A percentile compares a stretch with the other conserved stretches of the same genome.
These are phyloP conservation scores for Lysandra coridon DNA, from an alignment of 2,888 invertebrate genomes.

Conservation along the genomic window DNA sequence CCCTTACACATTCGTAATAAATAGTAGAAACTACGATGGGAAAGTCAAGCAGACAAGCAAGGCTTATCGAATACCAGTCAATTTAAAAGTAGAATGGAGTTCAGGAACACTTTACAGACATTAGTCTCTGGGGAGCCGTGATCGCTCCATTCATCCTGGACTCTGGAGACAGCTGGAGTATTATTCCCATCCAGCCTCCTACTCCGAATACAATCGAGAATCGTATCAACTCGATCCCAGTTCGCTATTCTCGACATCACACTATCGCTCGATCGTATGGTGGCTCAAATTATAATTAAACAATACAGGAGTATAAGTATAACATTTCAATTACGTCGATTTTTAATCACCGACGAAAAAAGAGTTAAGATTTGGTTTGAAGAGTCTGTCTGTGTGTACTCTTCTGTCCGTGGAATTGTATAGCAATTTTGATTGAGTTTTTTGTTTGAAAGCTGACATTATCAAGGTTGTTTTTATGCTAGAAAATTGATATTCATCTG, in stretches of 20 bases:
- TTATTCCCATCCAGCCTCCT: neutral
- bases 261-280: neutral
- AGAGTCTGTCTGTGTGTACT: too few relatives aligned
- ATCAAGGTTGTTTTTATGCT: too few relatives aligned
- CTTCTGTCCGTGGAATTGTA: too few relatives aligned
- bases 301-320: too few relatives aligned
- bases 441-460: too few relatives aligned
- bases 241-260: too few relatives aligned
- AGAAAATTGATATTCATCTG: too few relatives aligned
- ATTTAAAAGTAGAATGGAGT: neutral
- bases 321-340: too few relatives aligned
- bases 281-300: neutral
- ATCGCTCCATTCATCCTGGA: slow-evolving; percentile 28
- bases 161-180: slow-evolving; percentile 26
- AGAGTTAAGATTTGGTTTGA: too few relatives aligned
- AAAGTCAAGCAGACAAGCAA: neutral
- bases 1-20: too few relatives aligned
- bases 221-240: neutral
- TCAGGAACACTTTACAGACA: slow-evolving; percentile 1
- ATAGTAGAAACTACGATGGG: neutral
- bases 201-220: neutral
- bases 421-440: too few relatives aligned
- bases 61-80: neutral
- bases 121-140: slow-evolving; percentile 17
- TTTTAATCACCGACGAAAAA: too few relatives aligned